Evolutionary conservation across 2,797 vertebrate genomes (phyloP), one percentile per base, ranked within the genome.

Genomic region (Dermochelys coriacea): DNA sequence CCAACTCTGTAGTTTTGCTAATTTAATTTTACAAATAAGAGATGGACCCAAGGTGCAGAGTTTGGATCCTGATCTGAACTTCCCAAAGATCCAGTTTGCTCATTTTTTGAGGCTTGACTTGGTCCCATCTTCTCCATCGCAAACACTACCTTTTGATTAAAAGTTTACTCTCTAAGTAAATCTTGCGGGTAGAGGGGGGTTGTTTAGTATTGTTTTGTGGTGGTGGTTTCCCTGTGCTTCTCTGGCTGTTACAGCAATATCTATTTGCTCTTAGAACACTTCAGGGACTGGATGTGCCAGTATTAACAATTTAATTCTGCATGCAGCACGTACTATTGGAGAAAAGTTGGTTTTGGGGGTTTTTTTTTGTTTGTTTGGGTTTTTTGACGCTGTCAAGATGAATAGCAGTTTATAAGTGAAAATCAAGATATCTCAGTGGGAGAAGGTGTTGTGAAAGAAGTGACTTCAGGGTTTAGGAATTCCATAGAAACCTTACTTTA

Each of bases 401-500:
- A 92, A 91, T 81, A 41, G 83, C 55, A 23, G 1, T 47, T 49
- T 57, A 0, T 51, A 64, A 78, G 71, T 93, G 93, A 95, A 84
- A 93, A 86, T 77, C 18, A 5, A 80, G 94, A 71, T 0, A 0
- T 16, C 41, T 6, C 57, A 77, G 81, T 88, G 94, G 80, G 85
- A 95, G 93, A 89, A 51, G 34, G 85, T 0, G 0, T 94, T 97
- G 95, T 23, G 88, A 96, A 97, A 93, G 87, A 0, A 0, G 18
- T 97, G 94, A 97, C 16, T 0, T 80, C 93, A 94, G 77, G 87
- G 23, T 52, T 59, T 12, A 94, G 96, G 95, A 97, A 97, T 97
- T 93, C 93, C 80, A 91, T 89, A 89, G 85, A 94, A 92, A 47
- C 90, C 54, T 85, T 59, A 77, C 68, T 87, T 86, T 0, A 0